These are phyloP conservation scores for Archips crataeganus DNA, from an alignment of 2,888 invertebrate genomes.

Conservation along the genomic window DNA sequence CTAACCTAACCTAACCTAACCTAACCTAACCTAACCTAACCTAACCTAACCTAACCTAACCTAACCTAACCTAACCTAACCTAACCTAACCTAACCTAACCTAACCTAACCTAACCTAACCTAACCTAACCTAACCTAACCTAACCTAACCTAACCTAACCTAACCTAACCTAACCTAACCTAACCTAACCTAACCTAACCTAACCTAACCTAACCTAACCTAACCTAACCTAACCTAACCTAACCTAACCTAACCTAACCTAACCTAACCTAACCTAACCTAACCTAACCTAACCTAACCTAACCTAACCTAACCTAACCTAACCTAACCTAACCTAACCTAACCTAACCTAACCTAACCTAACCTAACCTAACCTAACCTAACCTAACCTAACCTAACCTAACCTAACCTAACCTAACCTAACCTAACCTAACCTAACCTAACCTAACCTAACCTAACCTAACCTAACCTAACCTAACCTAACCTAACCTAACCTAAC, in stretches of 20 bases:
- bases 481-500: conserved; percentile 46
- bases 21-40: conserved; percentile 41
- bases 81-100: conserved; percentile 41
- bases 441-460: conserved; percentile 45
- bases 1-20: conserved; percentile 39
- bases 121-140: conserved; percentile 41
- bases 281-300: conserved; percentile 45
- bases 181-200: conserved; percentile 41
- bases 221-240: conserved; percentile 42
- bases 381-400: conserved; percentile 38
- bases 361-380: conserved; percentile 45
- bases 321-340: conserved; percentile 48
- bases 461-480: conserved; percentile 47
- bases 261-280: conserved; percentile 47
- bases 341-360: conserved; percentile 48
- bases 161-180: conserved; percentile 40
- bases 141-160: conserved; percentile 40
- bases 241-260: conserved; percentile 48
- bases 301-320: conserved; percentile 46
- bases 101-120: conserved; percentile 41
- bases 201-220: conserved; percentile 43
- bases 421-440: conserved; percentile 45
- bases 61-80: conserved; percentile 40
- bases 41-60: conserved; percentile 41
- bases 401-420: conserved; percentile 42